Percentiles rank a stretch among this genome's conserved stretches.
These are phyloP conservation scores for Colletes gigas DNA, from an alignment of 1,140 invertebrate genomes.

Conservation along the genomic window DNA sequence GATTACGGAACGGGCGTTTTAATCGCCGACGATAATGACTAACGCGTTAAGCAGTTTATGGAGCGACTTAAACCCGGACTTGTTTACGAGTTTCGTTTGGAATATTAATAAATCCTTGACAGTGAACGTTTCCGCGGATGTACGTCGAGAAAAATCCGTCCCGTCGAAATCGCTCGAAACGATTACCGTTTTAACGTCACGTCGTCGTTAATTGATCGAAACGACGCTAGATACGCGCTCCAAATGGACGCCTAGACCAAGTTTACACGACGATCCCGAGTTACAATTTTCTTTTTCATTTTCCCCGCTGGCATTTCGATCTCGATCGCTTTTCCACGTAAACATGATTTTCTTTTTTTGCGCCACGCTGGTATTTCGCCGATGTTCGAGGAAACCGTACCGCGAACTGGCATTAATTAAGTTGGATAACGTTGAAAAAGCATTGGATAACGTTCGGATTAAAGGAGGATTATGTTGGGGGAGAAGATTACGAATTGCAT, in stretches of 20 bases:
- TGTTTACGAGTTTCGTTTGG: not conserved
- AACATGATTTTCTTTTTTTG: not conserved
- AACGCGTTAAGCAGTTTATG: not conserved
- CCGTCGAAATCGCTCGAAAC: too few species aligned
- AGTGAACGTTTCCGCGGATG: not conserved
- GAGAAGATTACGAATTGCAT: not conserved
- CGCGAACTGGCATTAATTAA: slow-evolving; percentile 13
- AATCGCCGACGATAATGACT: not conserved
- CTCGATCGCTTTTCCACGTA: not conserved
- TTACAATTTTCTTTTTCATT: too few species aligned
- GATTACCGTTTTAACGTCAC: too few species aligned
- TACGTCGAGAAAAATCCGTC: too few species aligned
- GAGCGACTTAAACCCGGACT: not conserved
- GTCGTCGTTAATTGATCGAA: too few species aligned
- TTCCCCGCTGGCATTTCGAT: too few species aligned
- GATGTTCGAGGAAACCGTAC: not conserved
- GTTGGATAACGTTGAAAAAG: not conserved
- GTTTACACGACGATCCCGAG: too few species aligned
- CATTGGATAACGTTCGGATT: too few species aligned
- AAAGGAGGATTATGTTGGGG: too few species aligned
- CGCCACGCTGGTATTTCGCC: slow-evolving; percentile 14
- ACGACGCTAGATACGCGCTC: too few species aligned
- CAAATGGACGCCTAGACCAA: too few species aligned
- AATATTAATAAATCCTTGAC: not conserved
- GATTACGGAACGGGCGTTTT: not conserved